These are phyloP conservation scores for Siniperca knerii DNA, from an alignment of 2,113 vertebrate species.

Conservation along the genomic window DNA sequence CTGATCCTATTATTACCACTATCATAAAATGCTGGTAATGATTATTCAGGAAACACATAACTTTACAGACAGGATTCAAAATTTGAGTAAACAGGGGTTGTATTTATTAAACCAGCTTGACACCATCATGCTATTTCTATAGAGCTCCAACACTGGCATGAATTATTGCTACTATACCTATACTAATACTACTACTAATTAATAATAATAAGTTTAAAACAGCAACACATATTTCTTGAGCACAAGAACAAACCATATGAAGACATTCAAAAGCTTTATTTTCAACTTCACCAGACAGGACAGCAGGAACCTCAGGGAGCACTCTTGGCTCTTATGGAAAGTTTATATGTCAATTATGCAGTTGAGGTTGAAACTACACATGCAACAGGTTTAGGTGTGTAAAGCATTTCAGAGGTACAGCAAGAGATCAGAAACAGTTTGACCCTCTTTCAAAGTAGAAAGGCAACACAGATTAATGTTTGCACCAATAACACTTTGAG, in stretches of 20 bases:
- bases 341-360: conserved; percentile 12
- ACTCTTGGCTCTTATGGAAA: background rate
- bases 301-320: background rate
- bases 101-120: conserved; percentile 21
- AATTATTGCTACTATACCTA: background rate
- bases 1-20: conserved; percentile 38
- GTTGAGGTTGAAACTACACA: background rate
- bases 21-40: conserved; percentile 19
- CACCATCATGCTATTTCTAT: background rate
- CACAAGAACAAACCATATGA: background rate
- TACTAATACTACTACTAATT: background rate
- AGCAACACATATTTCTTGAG: background rate
- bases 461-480: conserved; percentile 23
- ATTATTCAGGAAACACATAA: conserved; percentile 33
- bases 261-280: background rate
- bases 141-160: background rate
- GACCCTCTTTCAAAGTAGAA: background rate
- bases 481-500: background rate
- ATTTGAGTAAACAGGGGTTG: background rate
- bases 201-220: background rate
- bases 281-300: background rate
- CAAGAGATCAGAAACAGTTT: background rate
- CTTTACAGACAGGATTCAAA: background rate
- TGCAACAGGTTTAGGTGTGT: conserved; percentile 14
- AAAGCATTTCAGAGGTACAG: background rate